phyloP scores from a whole-genome alignment of 2,797 vertebrate species.

The Falco rusticolus region DNA sequence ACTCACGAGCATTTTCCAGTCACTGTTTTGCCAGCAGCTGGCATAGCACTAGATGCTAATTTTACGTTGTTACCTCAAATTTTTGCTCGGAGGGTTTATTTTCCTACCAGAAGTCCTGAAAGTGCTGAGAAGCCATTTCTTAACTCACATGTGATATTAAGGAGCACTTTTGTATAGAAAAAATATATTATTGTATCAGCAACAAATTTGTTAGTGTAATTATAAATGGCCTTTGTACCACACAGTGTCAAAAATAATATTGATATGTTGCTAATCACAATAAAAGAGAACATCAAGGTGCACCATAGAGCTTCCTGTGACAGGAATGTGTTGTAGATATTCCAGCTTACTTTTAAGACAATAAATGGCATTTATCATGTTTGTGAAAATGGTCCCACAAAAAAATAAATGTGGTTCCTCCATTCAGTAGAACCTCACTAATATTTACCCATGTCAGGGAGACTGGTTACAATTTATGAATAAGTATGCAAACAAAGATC shows the following conservation, averaged over 20 bases:
- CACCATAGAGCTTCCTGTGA: constrained; percentile 43
- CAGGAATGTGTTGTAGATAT: constrained; percentile 68
- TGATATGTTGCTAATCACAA: constrained; percentile 68
- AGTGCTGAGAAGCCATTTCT: constrained; percentile 45
- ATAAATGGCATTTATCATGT: constrained; percentile 59
- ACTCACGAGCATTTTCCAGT: background rate
- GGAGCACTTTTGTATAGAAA: constrained; percentile 67
- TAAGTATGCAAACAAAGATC: background rate
- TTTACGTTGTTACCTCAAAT: background rate
- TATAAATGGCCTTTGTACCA: constrained; percentile 56
- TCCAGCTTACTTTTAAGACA: constrained; percentile 70
- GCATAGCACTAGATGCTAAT: constrained; percentile 5
- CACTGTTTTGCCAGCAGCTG: background rate
- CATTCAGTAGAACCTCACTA: constrained; percentile 59
- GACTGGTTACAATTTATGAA: background rate
- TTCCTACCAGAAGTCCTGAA: constrained; percentile 53
- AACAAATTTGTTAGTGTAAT: constrained; percentile 49
- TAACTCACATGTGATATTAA: constrained; percentile 30
- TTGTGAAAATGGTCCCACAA: constrained; percentile 52
- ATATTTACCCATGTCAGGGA: background rate
- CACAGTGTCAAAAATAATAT: constrained; percentile 68
- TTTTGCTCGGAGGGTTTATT: constrained; percentile 36
- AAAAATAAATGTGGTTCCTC: constrained; percentile 43
- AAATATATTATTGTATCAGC: constrained; percentile 49
- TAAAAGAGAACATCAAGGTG: constrained; percentile 64